Conservation (phyloP, 1,140 invertebrate genomes). For the Pachyrhynchus sulphureomaculatus region DNA sequence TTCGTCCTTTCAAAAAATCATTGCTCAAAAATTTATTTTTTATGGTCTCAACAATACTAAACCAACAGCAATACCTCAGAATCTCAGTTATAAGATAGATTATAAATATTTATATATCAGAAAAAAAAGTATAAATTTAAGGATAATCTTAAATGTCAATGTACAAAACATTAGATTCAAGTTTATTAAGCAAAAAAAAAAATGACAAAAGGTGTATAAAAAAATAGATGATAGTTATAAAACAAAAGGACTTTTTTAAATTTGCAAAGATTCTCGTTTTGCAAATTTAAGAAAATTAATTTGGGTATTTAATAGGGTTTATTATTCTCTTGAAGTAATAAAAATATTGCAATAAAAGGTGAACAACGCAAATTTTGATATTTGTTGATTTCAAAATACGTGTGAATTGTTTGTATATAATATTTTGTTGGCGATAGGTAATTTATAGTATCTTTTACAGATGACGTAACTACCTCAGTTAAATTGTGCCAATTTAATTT, state of each 20-base stretch:
- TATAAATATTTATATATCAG: conserved; percentile 47
- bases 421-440: conserved; percentile 38
- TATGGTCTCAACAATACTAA: conserved; percentile 36
- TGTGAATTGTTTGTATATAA: conserved; percentile 36
- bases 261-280: neutral
- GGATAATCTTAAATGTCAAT: conserved; percentile 33
- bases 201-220: neutral
- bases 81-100: conserved; percentile 49
- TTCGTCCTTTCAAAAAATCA: neutral
- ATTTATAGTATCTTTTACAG: conserved; percentile 41
- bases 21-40: conserved; percentile 7
- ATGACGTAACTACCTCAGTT: conserved; percentile 50
- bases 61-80: conserved; percentile 49
- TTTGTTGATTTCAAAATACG: conserved; percentile 38
- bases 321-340: conserved; percentile 36
- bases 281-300: neutral
- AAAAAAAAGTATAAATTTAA: conserved; percentile 30
- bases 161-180: conserved; percentile 43
- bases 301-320: conserved; percentile 6
- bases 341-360: conserved; percentile 41
- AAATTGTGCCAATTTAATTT: conserved; percentile 43
- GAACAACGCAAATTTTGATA: conserved; percentile 47
- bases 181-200: conserved; percentile 21
- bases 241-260: conserved; percentile 7
- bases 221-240: neutral